phyloP scores from a whole-genome alignment of 1,140 invertebrate species.

The Dufourea novaeangliae region DNA sequence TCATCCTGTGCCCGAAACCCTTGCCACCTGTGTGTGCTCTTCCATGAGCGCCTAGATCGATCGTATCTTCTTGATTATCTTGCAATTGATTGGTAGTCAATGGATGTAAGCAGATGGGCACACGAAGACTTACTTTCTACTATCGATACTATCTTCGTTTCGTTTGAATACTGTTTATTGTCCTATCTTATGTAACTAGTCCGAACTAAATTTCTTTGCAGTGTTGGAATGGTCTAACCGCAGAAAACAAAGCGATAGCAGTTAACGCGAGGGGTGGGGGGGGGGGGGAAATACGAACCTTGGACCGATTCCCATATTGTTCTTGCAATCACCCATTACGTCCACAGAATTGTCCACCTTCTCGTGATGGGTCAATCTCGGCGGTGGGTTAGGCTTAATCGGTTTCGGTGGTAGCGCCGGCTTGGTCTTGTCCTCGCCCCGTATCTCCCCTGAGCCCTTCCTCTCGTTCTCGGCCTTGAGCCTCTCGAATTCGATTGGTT shows the following conservation, averaged over 20 bases:
- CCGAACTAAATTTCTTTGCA: too few species aligned
- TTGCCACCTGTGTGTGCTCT: neutral
- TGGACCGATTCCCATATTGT: slow-evolving; percentile 31
- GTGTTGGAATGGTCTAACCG: too few species aligned
- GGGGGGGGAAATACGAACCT: slow-evolving; percentile 52
- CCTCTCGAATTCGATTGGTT: slow-evolving; percentile 74
- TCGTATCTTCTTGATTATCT: neutral
- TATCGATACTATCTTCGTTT: too few species aligned
- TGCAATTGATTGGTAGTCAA: too few species aligned
- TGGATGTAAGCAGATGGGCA: too few species aligned
- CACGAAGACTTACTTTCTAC: too few species aligned
- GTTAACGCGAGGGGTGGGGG: too few species aligned
- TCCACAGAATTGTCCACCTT: slow-evolving; percentile 69
- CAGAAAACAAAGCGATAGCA: too few species aligned
- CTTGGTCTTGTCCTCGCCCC: slow-evolving; percentile 76
- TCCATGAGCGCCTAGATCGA: neutral
- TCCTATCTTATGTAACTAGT: too few species aligned
- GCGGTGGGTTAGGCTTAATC: slow-evolving; percentile 79
- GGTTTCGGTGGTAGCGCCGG: slow-evolving; percentile 79
- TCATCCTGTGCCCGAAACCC: slow-evolving; percentile 54
- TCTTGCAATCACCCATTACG: slow-evolving; percentile 49
- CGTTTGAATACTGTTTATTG: too few species aligned
- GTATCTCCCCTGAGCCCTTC: slow-evolving; percentile 66
- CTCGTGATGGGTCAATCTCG: slow-evolving; percentile 78
- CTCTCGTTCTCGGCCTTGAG: slow-evolving; percentile 69